phyloP scores from a whole-genome alignment of 2,888 invertebrate genomes.

The Spodoptera exigua region DNA sequence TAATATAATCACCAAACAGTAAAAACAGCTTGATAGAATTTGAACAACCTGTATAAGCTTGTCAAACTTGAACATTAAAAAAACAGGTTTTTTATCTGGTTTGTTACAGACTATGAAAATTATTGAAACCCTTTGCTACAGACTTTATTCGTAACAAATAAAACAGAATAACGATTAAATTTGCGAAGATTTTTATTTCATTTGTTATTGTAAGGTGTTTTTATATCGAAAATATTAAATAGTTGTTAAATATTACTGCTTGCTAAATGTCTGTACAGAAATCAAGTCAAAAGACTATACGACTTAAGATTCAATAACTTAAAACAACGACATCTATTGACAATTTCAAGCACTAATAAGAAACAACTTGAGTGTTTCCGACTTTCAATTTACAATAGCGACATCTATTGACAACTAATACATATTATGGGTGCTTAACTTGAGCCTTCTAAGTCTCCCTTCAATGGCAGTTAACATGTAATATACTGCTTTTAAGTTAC shows the following conservation, averaged over 20 bases:
- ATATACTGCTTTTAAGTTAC: constrained; percentile 75
- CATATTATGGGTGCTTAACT: constrained; percentile 60
- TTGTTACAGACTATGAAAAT: constrained; percentile 24
- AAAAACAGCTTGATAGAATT: too few species aligned
- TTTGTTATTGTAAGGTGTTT: constrained; percentile 6
- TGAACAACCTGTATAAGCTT: not conserved
- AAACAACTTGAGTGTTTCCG: constrained; percentile 73
- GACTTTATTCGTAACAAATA: constrained; percentile 52
- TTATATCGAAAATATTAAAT: not conserved
- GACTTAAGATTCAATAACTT: constrained; percentile 6
- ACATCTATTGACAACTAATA: constrained; percentile 57
- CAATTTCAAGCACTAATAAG: constrained; percentile 38
- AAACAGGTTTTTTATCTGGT: not conserved
- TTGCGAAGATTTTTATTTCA: constrained; percentile 45
- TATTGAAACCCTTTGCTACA: constrained; percentile 46
- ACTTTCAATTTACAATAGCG: constrained; percentile 59
- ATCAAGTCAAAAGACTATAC: not conserved
- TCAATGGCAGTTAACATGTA: constrained; percentile 77
- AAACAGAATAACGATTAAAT: constrained; percentile 51
- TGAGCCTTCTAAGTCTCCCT: constrained; percentile 77
- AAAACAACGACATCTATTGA: constrained; percentile 62
- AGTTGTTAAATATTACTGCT: too few species aligned
- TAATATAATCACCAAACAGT: not conserved
- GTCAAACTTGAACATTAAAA: not conserved
- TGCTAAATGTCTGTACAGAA: too few species aligned